These are phyloP conservation scores for Heliconius sara DNA, from an alignment of 2,888 invertebrate genomes.

Conservation along the genomic window DNA sequence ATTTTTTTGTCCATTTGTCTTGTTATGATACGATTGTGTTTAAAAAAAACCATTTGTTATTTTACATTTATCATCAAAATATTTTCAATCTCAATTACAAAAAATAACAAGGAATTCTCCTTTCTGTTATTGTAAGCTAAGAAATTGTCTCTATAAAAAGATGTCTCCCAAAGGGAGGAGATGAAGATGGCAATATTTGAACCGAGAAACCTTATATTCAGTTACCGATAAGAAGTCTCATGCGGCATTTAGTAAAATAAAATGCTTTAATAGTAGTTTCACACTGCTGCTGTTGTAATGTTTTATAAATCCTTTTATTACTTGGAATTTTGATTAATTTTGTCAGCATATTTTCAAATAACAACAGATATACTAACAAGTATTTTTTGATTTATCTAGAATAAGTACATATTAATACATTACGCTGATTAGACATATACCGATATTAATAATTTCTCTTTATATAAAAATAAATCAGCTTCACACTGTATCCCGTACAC, in stretches of 20 bases:
- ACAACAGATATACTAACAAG: too few relatives aligned
- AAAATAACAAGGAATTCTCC: not conserved
- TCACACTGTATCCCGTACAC: too few relatives aligned
- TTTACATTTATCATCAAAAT: too few relatives aligned
- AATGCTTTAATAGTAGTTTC: not conserved
- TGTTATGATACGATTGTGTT: too few relatives aligned
- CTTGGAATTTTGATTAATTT: not conserved
- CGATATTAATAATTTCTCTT: too few relatives aligned
- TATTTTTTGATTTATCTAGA: too few relatives aligned
- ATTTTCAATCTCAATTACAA: too few relatives aligned
- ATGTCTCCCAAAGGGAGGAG: not conserved
- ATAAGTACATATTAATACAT: too few relatives aligned
- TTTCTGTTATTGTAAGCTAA: not conserved
- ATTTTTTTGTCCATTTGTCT: not conserved
- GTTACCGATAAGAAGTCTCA: slow-evolving; percentile 11
- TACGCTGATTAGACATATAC: too few relatives aligned
- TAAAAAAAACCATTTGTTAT: too few relatives aligned
- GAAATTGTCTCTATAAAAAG: not conserved
- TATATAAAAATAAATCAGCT: too few relatives aligned
- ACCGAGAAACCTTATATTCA: slow-evolving; percentile 5
- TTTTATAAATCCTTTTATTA: not conserved
- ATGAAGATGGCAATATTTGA: slow-evolving; percentile 5
- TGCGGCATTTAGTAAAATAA: not conserved
- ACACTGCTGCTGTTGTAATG: not conserved
- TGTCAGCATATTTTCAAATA: not conserved